phyloP scores from a whole-genome alignment of 1,140 invertebrate genomes.

The Nebria ingens region DNA sequence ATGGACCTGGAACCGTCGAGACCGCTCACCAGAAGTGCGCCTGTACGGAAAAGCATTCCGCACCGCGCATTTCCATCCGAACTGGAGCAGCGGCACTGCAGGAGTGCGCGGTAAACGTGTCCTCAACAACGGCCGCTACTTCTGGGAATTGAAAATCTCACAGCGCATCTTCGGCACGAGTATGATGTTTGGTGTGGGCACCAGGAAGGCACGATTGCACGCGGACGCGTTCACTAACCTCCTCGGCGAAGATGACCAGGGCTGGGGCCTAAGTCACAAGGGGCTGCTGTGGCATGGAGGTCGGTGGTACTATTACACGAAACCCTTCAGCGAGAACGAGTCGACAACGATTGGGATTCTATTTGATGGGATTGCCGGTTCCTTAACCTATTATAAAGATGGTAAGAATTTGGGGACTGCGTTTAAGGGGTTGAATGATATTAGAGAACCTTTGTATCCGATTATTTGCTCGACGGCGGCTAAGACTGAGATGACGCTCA shows the following conservation, averaged over 20 bases:
- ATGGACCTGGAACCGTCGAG: slow-evolving; percentile 54
- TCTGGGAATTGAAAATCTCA: slow-evolving; percentile 58
- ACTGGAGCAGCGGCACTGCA: slow-evolving; percentile 66
- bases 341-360: slow-evolving; percentile 53
- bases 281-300: slow-evolving; percentile 61
- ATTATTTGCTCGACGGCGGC: slow-evolving; percentile 63
- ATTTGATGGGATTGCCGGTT: slow-evolving; percentile 57
- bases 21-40: slow-evolving; percentile 53
- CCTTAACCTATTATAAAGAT: slow-evolving; percentile 64
- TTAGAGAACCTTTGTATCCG: slow-evolving; percentile 55
- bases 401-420: slow-evolving; percentile 50
- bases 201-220: slow-evolving; percentile 49
- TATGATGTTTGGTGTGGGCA: slow-evolving; percentile 69
- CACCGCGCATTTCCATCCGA: slow-evolving; percentile 57
- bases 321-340: slow-evolving; percentile 58
- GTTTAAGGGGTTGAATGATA: slow-evolving; percentile 42
- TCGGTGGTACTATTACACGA: slow-evolving; percentile 47
- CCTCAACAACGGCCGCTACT: slow-evolving; percentile 53
- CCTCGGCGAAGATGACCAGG: slow-evolving; percentile 55
- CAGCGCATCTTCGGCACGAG: slow-evolving; percentile 62
- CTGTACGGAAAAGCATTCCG: slow-evolving; percentile 40
- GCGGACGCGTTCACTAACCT: slow-evolving; percentile 57
- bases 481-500: slow-evolving; percentile 61
- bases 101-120: slow-evolving; percentile 52
- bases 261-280: slow-evolving; percentile 67